phyloP scores from a whole-genome alignment of 2,113 vertebrate species.

The Bucco capensis region DNA sequence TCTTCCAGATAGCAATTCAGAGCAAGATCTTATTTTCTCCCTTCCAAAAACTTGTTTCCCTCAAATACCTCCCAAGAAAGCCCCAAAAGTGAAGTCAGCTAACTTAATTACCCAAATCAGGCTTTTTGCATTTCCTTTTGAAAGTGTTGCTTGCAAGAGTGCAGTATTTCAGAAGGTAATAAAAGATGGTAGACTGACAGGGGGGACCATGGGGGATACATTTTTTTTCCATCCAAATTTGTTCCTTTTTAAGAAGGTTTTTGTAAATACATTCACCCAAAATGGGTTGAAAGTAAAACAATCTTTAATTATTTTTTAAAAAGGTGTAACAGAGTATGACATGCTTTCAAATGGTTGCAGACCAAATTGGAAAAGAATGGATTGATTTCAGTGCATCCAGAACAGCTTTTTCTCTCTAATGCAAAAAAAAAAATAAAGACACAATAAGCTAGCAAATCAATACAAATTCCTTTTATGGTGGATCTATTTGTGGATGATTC shows the following conservation, averaged over 20 bases:
- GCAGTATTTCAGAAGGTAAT: not conserved
- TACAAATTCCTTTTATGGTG: slow-evolving; percentile 59
- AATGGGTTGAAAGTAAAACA: not conserved
- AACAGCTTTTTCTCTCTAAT: slow-evolving; percentile 22
- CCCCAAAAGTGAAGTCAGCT: not conserved
- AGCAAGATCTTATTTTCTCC: not conserved
- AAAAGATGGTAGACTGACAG: not conserved
- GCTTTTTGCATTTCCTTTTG: not conserved
- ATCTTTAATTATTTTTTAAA: not conserved
- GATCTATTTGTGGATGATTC: slow-evolving; percentile 73
- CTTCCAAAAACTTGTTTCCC: not conserved
- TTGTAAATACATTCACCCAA: not conserved
- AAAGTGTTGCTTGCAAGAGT: not conserved
- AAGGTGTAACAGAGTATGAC: not conserved
- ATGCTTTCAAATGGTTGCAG: not conserved
- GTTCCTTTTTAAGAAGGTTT: not conserved
- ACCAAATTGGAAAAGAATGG: not conserved
- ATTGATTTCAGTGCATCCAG: not conserved
- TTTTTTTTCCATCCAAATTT: not conserved
- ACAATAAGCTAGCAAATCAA: slow-evolving; percentile 67
- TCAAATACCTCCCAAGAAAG: not conserved
- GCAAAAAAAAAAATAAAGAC: slow-evolving; percentile 16
- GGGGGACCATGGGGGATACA: not conserved
- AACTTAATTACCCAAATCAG: not conserved
- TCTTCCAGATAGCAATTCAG: not conserved